These are phyloP conservation scores for Natrix natrix DNA, from an alignment of 2,797 vertebrate species.

Conservation along the genomic window DNA sequence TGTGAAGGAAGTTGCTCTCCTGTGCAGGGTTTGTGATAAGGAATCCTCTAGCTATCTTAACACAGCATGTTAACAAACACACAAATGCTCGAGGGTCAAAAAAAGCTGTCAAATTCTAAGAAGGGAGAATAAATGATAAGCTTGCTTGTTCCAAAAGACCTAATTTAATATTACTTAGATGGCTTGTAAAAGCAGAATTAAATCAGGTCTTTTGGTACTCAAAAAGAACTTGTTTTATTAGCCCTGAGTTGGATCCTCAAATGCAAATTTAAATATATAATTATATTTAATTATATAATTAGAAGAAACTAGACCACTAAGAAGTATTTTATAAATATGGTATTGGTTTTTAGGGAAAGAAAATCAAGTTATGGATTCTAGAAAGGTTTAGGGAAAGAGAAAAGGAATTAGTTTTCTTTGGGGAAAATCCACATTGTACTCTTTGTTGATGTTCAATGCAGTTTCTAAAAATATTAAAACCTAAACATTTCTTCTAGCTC, in stretches of 20 bases:
- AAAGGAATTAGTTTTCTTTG: slow-evolving; percentile 29
- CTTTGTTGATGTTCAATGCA: slow-evolving; percentile 38
- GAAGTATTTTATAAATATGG: slow-evolving; percentile 47
- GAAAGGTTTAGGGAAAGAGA: slow-evolving; percentile 28
- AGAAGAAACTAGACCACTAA: slow-evolving; percentile 34
- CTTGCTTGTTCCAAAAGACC: neutral
- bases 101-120: neutral
- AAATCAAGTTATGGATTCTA: slow-evolving; percentile 1
- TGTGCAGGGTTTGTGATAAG: neutral
- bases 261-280: neutral
- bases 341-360: neutral
- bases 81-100: neutral
- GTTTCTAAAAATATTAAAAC: slow-evolving; percentile 33
- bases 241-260: neutral
- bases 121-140: neutral
- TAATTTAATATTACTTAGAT: neutral
- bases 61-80: neutral
- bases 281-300: neutral
- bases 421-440: slow-evolving; percentile 30
- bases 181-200: neutral
- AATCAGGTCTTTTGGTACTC: neutral
- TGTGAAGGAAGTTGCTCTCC: neutral
- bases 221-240: neutral
- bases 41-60: neutral
- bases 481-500: slow-evolving; percentile 53